Evolutionary conservation across 2,888 invertebrate species (phyloP), one percentile per base, ranked within the genome.

Genomic region (Xanthorhoe spadicearia): DNA sequence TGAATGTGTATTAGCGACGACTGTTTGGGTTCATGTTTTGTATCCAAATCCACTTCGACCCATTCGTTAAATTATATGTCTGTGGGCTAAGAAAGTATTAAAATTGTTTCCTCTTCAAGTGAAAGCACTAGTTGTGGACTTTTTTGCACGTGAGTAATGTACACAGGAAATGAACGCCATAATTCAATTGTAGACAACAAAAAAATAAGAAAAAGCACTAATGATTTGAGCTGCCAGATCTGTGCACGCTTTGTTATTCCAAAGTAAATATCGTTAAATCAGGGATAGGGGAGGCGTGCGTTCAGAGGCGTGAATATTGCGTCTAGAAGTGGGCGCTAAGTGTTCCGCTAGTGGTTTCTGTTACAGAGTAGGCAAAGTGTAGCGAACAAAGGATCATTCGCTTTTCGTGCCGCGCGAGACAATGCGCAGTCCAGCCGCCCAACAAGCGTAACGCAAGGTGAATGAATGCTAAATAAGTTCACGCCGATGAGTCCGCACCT

Each of bases 351-450:
- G 83, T 81, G 83, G 84, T 87, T 83, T 83, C 71, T 79, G 82
- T 83, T 86, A 88, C 87, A 86, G 74, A 88, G 89, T 90, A 84
- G 76, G 83, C 76, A 85, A 87, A 86, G 75, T 87, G 86, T 87
- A 85, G 80, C 84, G 79, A 88, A 92, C 91, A 91, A 92, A 92
- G 91, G 89, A 87, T 87, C 86, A 84, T 90, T 90, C 85, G 80
- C 78, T 83, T 87, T 84, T 83, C 75, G 86, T 80, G 80, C 75
- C 68, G 78, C 83, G 85, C 83, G 84, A 87, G 88, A 90, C 89
- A 88, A 89, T 88, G 87, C 83, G 82, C 85, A 82, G 84, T 83
- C 86, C 86, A 81, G 81, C 80, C 81, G 79, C 80, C 79, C 86
- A 86, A 79, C 83, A 74, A 86, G 87, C 88, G 90, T 88, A 85